phyloP scores from a whole-genome alignment of 2,797 vertebrate genomes.

The Loriculus beryllinus region DNA sequence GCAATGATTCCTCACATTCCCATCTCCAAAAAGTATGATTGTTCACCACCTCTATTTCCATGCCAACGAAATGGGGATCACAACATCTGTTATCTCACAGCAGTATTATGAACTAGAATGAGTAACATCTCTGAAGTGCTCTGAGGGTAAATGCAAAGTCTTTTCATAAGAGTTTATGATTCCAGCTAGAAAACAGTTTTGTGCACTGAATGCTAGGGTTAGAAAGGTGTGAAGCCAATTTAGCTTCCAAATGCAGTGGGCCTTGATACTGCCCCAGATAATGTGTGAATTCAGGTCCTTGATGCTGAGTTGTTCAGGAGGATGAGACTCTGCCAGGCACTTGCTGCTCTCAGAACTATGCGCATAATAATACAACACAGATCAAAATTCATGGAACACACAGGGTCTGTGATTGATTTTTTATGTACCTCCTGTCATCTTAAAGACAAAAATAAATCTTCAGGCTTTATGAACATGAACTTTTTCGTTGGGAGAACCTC shows the following conservation, averaged over 20 bases:
- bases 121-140: neutral
- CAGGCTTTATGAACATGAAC: neutral
- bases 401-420: neutral
- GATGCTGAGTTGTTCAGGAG: neutral
- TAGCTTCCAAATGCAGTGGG: neutral
- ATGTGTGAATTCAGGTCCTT: neutral
- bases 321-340: neutral
- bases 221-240: slow-evolving; percentile 3
- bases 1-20: neutral
- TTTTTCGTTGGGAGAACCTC: neutral
- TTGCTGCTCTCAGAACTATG: neutral
- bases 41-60: neutral
- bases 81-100: neutral
- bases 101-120: neutral
- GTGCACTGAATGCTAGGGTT: neutral
- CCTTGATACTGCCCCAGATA: neutral
- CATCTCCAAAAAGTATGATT: rapidly evolving
- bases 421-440: neutral
- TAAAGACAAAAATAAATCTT: neutral
- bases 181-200: neutral
- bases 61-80: neutral
- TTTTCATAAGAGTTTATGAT: neutral
- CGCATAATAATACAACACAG: rapidly evolving
- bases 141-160: neutral
- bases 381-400: neutral